A percentile compares a stretch with the other conserved stretches of the same genome.
These are phyloP conservation scores for Achatina immaculata DNA, from an alignment of 1,140 invertebrate genomes.

Conservation along the genomic window DNA sequence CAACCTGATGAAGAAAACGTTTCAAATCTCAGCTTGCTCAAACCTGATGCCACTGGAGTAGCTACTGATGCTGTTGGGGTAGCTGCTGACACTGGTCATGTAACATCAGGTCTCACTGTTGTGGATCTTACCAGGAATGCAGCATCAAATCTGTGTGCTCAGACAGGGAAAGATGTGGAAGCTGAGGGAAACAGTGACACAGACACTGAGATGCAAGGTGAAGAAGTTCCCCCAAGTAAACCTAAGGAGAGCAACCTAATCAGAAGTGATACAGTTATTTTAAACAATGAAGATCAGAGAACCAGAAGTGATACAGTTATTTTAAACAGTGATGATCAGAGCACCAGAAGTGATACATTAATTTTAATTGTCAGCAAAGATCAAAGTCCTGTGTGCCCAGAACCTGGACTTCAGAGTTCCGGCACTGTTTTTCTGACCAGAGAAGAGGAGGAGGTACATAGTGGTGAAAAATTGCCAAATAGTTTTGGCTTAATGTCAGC, in stretches of 20 bases:
- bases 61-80: not conserved
- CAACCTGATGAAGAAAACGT: constrained; percentile 5
- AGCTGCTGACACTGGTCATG: no score
- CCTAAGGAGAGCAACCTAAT: not conserved
- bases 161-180: not conserved
- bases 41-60: not conserved
- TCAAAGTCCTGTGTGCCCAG: not conserved
- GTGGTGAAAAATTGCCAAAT: not conserved
- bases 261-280: not conserved
- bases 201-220: not conserved
- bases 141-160: not conserved
- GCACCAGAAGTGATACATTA: not conserved
- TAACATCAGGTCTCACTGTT: not conserved
- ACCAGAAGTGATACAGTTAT: not conserved
- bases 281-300: not conserved
- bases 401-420: not conserved
- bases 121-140: not conserved
- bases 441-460: not conserved
- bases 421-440: not conserved
- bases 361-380: not conserved
- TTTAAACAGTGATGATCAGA: not conserved
- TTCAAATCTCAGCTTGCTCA: not conserved
- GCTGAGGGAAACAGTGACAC: not conserved
- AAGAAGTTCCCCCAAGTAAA: not conserved
- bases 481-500: not conserved